phyloP scores from a whole-genome alignment of 2,797 vertebrate genomes.

The Scolopax rusticola region DNA sequence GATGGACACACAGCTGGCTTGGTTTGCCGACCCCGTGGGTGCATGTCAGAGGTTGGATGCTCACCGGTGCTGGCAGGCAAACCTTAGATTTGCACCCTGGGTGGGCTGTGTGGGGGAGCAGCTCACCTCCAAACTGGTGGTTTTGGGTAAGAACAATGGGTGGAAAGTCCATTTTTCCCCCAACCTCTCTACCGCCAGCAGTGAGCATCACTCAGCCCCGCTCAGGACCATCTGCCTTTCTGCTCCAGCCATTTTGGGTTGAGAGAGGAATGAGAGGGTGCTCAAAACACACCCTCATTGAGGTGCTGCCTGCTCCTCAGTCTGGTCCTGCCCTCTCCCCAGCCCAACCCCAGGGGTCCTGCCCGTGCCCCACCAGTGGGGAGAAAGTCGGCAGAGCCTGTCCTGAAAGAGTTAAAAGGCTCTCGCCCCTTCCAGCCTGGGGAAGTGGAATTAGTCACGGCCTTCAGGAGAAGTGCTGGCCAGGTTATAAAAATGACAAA shows the following conservation, averaged over 20 bases:
- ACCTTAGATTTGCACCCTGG: not conserved
- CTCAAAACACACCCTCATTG: not conserved
- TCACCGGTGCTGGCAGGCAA: not conserved
- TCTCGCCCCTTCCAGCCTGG: not conserved
- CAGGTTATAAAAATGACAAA: conserved; percentile 72
- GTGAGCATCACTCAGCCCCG: not conserved
- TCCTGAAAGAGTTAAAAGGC: conserved; percentile 45
- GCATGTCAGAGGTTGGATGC: not conserved
- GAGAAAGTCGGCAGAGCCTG: not conserved
- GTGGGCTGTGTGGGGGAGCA: not conserved
- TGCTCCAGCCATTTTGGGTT: not conserved
- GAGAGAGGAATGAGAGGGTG: not conserved
- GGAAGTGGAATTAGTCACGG: conserved; percentile 69
- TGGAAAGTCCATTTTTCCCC: not conserved
- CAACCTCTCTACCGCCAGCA: not conserved
- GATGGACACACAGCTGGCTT: not conserved
- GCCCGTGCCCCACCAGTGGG: not conserved
- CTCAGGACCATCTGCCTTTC: not conserved
- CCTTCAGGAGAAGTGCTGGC: conserved; percentile 52
- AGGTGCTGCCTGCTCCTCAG: not conserved
- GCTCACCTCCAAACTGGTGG: not conserved
- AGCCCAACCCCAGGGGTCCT: accelerated
- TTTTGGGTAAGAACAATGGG: not conserved
- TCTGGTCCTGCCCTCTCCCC: not conserved
- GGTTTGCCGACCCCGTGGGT: accelerated